These are phyloP conservation scores for Platycheirus albimanus DNA, from an alignment of 2,888 invertebrate species.

Conservation along the genomic window DNA sequence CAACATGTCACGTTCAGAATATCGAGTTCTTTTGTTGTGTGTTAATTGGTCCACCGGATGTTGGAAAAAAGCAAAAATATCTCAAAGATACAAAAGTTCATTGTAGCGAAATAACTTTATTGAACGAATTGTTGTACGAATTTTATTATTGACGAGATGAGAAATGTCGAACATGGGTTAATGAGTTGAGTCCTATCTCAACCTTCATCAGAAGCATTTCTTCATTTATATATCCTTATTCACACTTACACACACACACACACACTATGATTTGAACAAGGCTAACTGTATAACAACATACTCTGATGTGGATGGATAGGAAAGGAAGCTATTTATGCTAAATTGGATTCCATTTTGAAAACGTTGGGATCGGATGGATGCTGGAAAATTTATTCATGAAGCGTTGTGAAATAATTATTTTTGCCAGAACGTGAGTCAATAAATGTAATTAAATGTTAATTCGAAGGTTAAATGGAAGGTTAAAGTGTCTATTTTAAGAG, in stretches of 20 bases:
- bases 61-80: not conserved
- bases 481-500: slow-evolving; percentile 16
- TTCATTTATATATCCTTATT: not conserved
- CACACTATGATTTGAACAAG: no score
- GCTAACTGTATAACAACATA: slow-evolving; percentile 12
- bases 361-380: slow-evolving; percentile 4
- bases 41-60: slow-evolving; percentile 52
- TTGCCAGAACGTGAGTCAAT: slow-evolving; percentile 25
- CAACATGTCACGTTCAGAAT: slow-evolving; percentile 46
- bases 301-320: not conserved
- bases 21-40: slow-evolving; percentile 46
- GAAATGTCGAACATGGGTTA: slow-evolving; percentile 37
- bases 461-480: slow-evolving; percentile 21
- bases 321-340: slow-evolving; percentile 40
- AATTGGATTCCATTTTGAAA: slow-evolving; percentile 45
- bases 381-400: slow-evolving; percentile 23
- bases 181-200: slow-evolving; percentile 7
- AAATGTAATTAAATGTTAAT: slow-evolving; percentile 39
- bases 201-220: not conserved
- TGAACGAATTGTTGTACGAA: slow-evolving; percentile 39
- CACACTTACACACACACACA: no score
- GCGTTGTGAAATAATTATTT: slow-evolving; percentile 29
- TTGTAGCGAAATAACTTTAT: not conserved
- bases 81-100: slow-evolving; percentile 6
- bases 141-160: slow-evolving; percentile 52